Conservation (phyloP, 1,140 invertebrate genomes). For the Watersipora subatra region DNA sequence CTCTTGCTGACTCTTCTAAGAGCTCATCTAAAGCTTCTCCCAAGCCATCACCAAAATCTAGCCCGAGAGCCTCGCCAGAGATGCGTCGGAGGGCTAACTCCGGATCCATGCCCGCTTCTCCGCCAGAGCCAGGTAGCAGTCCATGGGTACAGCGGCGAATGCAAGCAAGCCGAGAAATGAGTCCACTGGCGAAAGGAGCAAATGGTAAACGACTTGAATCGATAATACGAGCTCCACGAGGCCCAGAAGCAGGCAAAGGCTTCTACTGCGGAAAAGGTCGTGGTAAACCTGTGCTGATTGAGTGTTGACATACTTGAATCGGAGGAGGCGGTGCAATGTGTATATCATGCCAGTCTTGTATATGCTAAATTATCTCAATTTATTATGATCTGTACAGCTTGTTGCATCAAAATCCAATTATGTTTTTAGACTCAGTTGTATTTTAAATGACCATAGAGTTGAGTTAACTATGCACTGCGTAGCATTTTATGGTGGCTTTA, state of each 20-base stretch:
- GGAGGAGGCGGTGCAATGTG: too few species aligned
- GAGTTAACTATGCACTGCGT: too few species aligned
- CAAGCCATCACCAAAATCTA: constrained; percentile 5
- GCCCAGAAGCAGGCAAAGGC: constrained; percentile 68
- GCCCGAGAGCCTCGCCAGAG: constrained; percentile 12
- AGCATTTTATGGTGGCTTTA: too few species aligned
- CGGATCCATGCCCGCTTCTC: background rate
- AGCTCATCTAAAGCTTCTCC: constrained; percentile 20
- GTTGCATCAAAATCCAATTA: too few species aligned
- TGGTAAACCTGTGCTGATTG: constrained; percentile 5
- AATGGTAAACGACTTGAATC: constrained; percentile 38
- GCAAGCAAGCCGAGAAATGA: constrained; percentile 28
- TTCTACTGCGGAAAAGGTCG: constrained; percentile 41
- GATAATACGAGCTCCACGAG: constrained; percentile 61
- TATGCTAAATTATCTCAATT: too few species aligned
- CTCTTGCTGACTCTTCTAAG: constrained; percentile 7
- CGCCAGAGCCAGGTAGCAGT: constrained; percentile 20
- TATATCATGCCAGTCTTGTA: too few species aligned
- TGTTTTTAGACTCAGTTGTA: too few species aligned
- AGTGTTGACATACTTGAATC: too few species aligned
- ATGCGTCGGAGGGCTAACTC: constrained; percentile 16
- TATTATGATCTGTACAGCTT: too few species aligned
- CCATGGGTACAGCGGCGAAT: constrained; percentile 45
- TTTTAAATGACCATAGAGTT: too few species aligned
- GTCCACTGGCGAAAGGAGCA: constrained; percentile 13